Evolutionary conservation across 2,888 invertebrate genomes (phyloP), one percentile per base, ranked within the genome.

Genomic region (Andricus quercusramuli): DNA sequence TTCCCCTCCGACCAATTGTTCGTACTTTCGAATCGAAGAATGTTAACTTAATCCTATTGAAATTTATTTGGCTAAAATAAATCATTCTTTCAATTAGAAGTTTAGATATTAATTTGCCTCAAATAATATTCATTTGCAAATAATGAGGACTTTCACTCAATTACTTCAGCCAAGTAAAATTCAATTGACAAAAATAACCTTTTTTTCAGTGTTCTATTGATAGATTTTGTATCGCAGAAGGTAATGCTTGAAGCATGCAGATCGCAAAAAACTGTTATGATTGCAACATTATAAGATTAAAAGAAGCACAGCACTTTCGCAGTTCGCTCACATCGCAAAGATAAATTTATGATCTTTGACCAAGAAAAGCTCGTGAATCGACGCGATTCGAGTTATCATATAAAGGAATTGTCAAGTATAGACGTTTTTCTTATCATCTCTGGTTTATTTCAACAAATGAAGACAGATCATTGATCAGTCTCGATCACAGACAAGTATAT

Each of bases 281-380:
- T 74, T 74, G 70, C 20, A 51, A 51, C n/a, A 68, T 67, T 44
- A 22, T 22, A 51, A 22, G 29, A 47, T 29, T 32, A 62, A 62
- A 25, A 15, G 13, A 17, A 17, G 47, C 15, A 4, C 25, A 29
- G 25, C 6, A 13, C 2, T 4, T 56, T 37, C 20, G 37, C 13
- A 56, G 56, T 74, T 56, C 5, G 56, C 29, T 74, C 17, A n/a
- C n/a, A 70, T 20, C 3, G 11, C 29, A 3, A 32, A 32, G 74
- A 74, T 74, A 74, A 74, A 74, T 74, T n/a, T 4, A 47, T 47
- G 74, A 74, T 56, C 74, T 74, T 74, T 74, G 56, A 74, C 74
- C 74, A n/a, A 32, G 32, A 2, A 56, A 74, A 56, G 32, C 25
- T 47, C 25, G 29, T 11, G 17, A 70, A 51, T 47, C 29, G 11